Conservation (phyloP, 1,140 invertebrate species). For the Monochamus saltuarius region DNA sequence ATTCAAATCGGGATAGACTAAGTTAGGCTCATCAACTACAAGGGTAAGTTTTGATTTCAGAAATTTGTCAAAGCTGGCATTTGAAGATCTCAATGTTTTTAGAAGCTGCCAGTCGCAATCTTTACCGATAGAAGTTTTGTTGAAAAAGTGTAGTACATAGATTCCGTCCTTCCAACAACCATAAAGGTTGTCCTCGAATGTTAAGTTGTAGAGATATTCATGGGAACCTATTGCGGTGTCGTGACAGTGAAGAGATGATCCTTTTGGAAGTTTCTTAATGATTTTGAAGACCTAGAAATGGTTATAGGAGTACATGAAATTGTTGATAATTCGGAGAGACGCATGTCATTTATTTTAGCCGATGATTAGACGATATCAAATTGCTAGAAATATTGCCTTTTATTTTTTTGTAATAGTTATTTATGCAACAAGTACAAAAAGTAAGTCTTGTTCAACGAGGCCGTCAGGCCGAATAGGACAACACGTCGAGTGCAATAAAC, state of each 20-base stretch:
- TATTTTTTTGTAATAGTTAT: too few species aligned
- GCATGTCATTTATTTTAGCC: too few species aligned
- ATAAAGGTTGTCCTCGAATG: slow-evolving; percentile 61
- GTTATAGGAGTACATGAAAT: too few species aligned
- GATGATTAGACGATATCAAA: too few species aligned
- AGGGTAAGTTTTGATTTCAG: slow-evolving; percentile 64
- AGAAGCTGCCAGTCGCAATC: slow-evolving; percentile 39
- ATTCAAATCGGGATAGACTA: slow-evolving; percentile 63
- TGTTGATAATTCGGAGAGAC: too few species aligned
- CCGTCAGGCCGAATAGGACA: too few species aligned
- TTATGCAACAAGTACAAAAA: too few species aligned
- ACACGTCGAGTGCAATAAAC: too few species aligned
- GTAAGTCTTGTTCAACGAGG: too few species aligned
- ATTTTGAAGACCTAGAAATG: slow-evolving; percentile 62
- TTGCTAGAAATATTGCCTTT: too few species aligned
- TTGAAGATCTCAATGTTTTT: slow-evolving; percentile 47
- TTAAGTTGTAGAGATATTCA: slow-evolving; percentile 64
- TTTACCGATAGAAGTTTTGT: slow-evolving; percentile 38
- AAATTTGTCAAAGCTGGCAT: slow-evolving; percentile 58
- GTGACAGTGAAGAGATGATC: slow-evolving; percentile 71
- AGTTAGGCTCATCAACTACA: slow-evolving; percentile 59
- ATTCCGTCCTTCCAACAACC: slow-evolving; percentile 57
- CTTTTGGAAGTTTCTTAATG: slow-evolving; percentile 70
- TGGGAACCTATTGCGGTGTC: slow-evolving; percentile 64
- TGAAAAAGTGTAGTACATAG: slow-evolving; percentile 49